phyloP scores from a whole-genome alignment of 92 coral and sea anemone genomes.

The Meandrina meandrites region DNA sequence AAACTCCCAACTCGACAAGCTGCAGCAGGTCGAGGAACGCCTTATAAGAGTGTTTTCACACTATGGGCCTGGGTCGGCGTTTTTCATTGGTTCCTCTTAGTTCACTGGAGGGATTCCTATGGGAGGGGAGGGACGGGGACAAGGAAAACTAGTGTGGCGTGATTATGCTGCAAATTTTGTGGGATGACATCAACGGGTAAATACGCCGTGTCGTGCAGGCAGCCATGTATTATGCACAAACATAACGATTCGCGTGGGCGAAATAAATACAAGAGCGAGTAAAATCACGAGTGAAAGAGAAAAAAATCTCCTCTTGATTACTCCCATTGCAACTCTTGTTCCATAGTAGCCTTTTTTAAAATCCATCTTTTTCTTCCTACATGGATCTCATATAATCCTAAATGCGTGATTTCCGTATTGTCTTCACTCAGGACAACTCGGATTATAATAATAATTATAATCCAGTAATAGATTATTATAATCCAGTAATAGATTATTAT shows the following conservation, averaged over 20 bases:
- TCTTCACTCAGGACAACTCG: too few species aligned
- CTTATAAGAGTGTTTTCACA: not conserved
- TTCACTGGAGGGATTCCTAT: not conserved
- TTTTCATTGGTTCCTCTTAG: conserved; percentile 9
- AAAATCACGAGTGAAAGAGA: too few species aligned
- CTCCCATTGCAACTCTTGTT: too few species aligned
- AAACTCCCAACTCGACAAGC: not conserved
- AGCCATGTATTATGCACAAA: not conserved
- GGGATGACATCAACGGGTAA: not conserved
- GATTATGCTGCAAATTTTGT: not conserved
- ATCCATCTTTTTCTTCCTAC: too few species aligned
- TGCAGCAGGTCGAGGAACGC: not conserved
- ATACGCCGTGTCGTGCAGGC: not conserved
- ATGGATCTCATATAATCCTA: too few species aligned
- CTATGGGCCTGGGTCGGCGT: not conserved
- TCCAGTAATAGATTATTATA: too few species aligned
- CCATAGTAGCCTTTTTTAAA: too few species aligned
- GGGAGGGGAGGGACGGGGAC: not conserved
- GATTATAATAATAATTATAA: too few species aligned
- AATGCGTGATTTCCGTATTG: not conserved
- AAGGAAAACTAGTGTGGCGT: not conserved
- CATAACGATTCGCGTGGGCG: not conserved
- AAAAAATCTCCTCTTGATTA: too few species aligned
- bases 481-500: too few species aligned
- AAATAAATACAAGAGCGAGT: too few species aligned